A percentile compares a stretch with the other conserved stretches of the same genome.
phyloP scores from a whole-genome alignment of 1,140 invertebrate species.

The Papilio polyxenes region DNA sequence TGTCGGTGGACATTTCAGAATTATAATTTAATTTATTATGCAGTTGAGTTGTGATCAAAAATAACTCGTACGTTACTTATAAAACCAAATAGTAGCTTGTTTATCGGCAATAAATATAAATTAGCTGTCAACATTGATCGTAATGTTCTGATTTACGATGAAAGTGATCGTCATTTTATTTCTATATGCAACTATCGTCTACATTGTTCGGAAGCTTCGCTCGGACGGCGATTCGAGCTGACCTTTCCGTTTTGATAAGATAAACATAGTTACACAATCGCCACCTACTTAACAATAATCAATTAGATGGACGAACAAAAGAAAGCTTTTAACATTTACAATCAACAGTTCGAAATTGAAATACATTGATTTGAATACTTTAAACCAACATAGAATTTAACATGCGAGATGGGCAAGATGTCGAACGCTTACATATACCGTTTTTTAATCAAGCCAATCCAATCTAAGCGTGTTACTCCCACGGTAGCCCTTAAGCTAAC shows the following conservation, averaged over 20 bases:
- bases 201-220: slow-evolving; percentile 56
- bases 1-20: background rate
- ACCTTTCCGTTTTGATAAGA: slow-evolving; percentile 26
- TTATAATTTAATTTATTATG: slow-evolving; percentile 9
- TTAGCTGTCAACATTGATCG: slow-evolving; percentile 13
- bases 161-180: slow-evolving; percentile 35
- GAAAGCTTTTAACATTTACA: slow-evolving; percentile 4
- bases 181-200: slow-evolving; percentile 24
- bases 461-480: background rate
- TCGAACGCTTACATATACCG: background rate
- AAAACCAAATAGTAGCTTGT: slow-evolving; percentile 22
- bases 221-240: slow-evolving; percentile 48
- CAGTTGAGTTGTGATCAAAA: slow-evolving; percentile 3
- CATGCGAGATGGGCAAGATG: background rate
- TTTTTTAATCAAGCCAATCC: background rate
- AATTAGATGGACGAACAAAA: slow-evolving; percentile 16
- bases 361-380: background rate
- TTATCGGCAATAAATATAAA: slow-evolving; percentile 35
- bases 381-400: background rate
- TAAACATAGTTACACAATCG: slow-evolving; percentile 17
- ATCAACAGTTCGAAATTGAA: background rate
- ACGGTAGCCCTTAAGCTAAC: background rate
- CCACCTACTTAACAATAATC: slow-evolving; percentile 20
- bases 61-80: slow-evolving; percentile 25
- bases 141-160: slow-evolving; percentile 23